phyloP scores from a whole-genome alignment of 2,888 invertebrate genomes.

The Copidosoma aretas region DNA sequence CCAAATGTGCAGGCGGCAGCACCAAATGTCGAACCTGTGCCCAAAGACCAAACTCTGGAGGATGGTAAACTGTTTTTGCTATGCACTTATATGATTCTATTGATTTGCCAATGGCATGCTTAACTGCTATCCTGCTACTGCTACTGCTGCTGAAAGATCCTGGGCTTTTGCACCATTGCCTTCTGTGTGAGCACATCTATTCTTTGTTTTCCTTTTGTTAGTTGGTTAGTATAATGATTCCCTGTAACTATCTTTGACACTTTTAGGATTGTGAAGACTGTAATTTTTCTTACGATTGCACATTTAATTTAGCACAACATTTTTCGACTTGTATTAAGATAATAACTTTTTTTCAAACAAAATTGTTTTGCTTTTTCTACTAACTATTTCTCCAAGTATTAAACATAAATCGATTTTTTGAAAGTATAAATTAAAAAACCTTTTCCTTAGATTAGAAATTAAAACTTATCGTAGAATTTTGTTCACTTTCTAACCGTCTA shows the following conservation, averaged over 20 bases:
- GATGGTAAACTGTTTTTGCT: constrained; percentile 62
- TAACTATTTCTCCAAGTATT: neutral
- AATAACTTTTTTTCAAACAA: neutral
- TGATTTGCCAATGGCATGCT: constrained; percentile 62
- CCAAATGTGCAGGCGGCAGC: constrained; percentile 58
- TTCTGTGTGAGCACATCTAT: constrained; percentile 5
- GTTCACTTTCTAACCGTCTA: neutral
- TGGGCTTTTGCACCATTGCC: constrained; percentile 25
- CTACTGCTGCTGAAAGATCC: constrained; percentile 47
- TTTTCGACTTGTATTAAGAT: neutral
- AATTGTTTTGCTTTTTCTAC: neutral
- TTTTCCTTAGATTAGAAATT: neutral
- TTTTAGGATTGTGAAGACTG: too few species aligned
- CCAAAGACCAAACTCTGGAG: constrained; percentile 62
- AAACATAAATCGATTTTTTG: neutral
- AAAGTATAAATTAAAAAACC: too few species aligned
- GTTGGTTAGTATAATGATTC: neutral
- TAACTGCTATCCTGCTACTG: constrained; percentile 34
- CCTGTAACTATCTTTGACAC: neutral
- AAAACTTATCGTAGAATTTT: too few species aligned
- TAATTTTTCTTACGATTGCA: too few species aligned
- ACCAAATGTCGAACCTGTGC: constrained; percentile 59
- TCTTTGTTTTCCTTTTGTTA: neutral
- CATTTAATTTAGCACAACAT: neutral
- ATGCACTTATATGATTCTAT: constrained; percentile 42